These are phyloP conservation scores for Chironomus riparius DNA, from an alignment of 2,888 invertebrate genomes.

Conservation along the genomic window DNA sequence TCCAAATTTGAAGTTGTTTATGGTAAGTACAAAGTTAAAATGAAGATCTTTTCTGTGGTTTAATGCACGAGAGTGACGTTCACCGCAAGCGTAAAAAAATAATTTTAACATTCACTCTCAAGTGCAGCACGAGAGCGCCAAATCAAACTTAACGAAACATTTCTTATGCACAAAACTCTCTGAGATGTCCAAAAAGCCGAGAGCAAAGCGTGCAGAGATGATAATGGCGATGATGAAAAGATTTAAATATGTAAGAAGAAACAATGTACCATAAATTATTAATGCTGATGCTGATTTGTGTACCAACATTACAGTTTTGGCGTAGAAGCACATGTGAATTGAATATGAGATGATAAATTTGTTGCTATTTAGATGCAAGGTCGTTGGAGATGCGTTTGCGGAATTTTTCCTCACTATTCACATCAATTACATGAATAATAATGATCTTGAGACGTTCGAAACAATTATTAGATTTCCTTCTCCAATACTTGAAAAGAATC, in stretches of 20 bases:
- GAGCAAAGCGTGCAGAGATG: too few relatives aligned
- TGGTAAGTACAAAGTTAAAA: too few relatives aligned
- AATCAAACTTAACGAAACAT: neutral
- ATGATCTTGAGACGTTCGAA: neutral
- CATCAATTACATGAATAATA: neutral
- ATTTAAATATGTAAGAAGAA: neutral
- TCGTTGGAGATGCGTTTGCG: neutral
- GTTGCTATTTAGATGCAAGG: neutral
- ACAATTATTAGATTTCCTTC: neutral
- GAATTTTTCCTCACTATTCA: neutral
- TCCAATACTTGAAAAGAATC: neutral
- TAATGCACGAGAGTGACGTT: too few relatives aligned
- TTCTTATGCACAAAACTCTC: too few relatives aligned
- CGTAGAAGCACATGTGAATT: neutral
- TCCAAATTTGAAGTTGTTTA: too few relatives aligned
- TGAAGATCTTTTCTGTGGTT: too few relatives aligned
- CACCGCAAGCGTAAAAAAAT: too few relatives aligned
- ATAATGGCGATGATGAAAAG: too few relatives aligned
- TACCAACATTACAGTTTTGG: neutral
- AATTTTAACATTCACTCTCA: too few relatives aligned
- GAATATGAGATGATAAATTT: neutral
- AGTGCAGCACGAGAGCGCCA: neutral
- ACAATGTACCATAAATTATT: constrained; percentile 3
- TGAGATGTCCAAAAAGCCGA: too few relatives aligned
- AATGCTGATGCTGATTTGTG: neutral